Conservation (phyloP, 2,113 vertebrate species). For the Ceyx melanurus region DNA sequence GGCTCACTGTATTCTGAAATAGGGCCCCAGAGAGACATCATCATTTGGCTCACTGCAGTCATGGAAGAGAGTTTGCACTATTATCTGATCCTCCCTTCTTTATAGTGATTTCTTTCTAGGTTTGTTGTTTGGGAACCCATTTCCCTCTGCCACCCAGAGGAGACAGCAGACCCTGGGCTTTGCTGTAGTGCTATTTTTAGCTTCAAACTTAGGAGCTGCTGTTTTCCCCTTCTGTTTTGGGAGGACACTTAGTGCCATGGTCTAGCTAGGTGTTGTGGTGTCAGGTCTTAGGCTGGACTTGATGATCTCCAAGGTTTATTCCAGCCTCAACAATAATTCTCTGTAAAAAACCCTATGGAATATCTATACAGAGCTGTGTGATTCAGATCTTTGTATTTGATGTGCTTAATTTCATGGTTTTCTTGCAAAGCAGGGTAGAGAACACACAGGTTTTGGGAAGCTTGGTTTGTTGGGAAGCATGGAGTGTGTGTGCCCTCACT, state of each 20-base stretch:
- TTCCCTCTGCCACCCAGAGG: not conserved
- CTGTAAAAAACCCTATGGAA: not conserved
- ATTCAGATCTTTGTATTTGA: not conserved
- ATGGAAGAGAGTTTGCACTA: not conserved
- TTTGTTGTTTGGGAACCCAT: not conserved
- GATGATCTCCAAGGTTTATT: too few relatives aligned
- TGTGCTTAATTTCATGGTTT: fast-evolving
- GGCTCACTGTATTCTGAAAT: not conserved
- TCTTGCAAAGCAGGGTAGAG: not conserved
- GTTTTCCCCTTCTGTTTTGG: not conserved
- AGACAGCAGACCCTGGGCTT: not conserved
- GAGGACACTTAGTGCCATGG: not conserved
- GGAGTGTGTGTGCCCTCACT: fast-evolving
- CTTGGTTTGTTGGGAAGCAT: not conserved
- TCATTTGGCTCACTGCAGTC: not conserved
- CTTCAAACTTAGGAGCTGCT: not conserved
- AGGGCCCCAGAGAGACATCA: not conserved
- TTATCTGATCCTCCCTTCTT: not conserved
- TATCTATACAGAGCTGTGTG: not conserved
- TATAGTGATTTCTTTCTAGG: not conserved
- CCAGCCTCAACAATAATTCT: too few relatives aligned
- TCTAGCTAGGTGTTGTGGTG: too few relatives aligned
- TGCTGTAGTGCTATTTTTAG: not conserved
- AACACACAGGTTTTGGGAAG: not conserved
- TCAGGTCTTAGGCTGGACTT: too few relatives aligned